Percentiles rank a stretch among this genome's conserved stretches.
Evolutionary conservation across 2,888 invertebrate species (phyloP).

Genomic region (Eristalis arbustorum): DNA sequence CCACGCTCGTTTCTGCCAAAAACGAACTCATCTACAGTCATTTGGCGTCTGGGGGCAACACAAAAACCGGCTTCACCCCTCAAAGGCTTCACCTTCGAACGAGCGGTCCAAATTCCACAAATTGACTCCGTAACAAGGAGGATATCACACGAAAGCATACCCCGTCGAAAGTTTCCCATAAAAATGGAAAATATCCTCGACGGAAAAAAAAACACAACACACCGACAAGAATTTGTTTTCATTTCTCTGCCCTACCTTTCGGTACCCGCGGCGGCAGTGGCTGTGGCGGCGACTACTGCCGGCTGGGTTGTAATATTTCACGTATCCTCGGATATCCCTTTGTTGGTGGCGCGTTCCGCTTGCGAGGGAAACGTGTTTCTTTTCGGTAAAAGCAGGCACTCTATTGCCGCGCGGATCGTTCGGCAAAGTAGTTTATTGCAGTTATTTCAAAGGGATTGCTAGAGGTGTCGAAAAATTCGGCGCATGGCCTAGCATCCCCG

Average conservation of each 20-base stretch:
- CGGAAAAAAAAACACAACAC: background rate
- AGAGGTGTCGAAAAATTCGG: constrained; percentile 17
- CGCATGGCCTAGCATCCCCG: background rate
- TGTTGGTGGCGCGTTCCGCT: background rate
- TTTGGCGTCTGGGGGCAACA: background rate
- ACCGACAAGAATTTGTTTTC: background rate
- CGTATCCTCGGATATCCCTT: constrained; percentile 30
- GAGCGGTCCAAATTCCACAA: constrained; percentile 7
- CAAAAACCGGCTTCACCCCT: background rate
- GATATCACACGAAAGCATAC: background rate
- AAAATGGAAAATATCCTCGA: background rate
- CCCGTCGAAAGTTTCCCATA: constrained; percentile 1
- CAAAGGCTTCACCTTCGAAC: background rate
- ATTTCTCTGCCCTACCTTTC: background rate
- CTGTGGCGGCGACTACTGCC: background rate
- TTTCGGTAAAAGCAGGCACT: background rate
- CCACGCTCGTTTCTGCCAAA: background rate
- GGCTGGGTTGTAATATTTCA: constrained; percentile 24
- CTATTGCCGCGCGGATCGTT: constrained; percentile 3
- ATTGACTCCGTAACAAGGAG: constrained; percentile 30
- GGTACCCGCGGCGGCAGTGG: too few relatives aligned
- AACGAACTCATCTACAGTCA: background rate
- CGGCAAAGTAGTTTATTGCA: constrained; percentile 40
- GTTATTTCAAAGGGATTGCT: constrained; percentile 33
- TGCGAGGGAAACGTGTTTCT: constrained; percentile 31